Conservation (phyloP, 2,113 vertebrate genomes). For the Megalops atlanticus region DNA sequence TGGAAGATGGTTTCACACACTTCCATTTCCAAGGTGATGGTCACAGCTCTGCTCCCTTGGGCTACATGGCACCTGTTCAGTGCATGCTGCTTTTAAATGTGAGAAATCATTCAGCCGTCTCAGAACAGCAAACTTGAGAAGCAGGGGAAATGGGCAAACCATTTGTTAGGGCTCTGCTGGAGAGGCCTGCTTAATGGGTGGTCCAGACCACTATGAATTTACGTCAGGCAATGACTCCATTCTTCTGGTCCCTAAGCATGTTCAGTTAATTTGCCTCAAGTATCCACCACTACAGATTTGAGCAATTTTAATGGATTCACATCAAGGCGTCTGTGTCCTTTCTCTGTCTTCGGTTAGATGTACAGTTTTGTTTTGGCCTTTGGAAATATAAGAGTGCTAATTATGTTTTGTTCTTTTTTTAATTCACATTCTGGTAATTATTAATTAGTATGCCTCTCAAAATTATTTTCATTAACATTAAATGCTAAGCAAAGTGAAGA, state of each 20-base stretch:
- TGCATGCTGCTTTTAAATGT: background rate
- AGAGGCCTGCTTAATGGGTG: background rate
- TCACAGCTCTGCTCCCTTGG: background rate
- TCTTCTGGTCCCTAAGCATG: background rate
- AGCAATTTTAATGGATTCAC: background rate
- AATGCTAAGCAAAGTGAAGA: background rate
- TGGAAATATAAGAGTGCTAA: background rate
- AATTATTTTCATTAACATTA: background rate
- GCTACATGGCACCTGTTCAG: background rate
- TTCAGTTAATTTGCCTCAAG: background rate
- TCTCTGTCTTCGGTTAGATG: background rate
- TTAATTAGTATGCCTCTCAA: background rate
- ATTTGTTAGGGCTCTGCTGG: background rate
- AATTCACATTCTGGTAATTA: background rate
- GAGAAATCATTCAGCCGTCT: background rate
- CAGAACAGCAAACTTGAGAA: background rate
- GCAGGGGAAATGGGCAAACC: too few relatives aligned
- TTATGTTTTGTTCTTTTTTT: background rate
- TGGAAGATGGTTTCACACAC: background rate
- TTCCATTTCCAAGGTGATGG: conserved; percentile 16
- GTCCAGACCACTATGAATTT: background rate
- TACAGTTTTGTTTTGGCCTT: background rate
- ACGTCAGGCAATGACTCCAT: background rate
- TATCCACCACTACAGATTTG: background rate
- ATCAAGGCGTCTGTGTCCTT: background rate